A percentile compares a stretch with the other conserved stretches of the same genome.
Evolutionary conservation across 2,888 invertebrate species (phyloP).

Genomic region (Choristoneura rosaceana): DNA sequence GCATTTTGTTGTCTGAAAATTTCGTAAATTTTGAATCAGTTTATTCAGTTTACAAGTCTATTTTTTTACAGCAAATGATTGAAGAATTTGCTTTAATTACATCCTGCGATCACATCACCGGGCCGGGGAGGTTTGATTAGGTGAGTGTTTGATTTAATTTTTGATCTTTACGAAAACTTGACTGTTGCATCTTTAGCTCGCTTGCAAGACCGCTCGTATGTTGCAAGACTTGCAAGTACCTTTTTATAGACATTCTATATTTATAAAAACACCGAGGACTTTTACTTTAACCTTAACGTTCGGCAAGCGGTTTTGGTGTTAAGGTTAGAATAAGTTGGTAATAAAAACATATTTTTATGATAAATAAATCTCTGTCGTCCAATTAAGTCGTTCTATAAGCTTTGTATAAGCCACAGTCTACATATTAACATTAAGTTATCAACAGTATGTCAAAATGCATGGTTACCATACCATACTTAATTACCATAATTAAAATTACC

Average conservation of each 20-base stretch:
- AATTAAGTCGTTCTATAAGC: neutral
- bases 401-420: neutral
- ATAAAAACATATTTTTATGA: neutral
- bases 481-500: constrained; percentile 30
- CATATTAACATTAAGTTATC: neutral
- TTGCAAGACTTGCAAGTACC: constrained; percentile 10
- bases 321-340: neutral
- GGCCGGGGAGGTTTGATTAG: constrained; percentile 8
- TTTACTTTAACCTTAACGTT: neutral
- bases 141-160: constrained; percentile 35
- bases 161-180: constrained; percentile 6
- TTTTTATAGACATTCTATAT: constrained; percentile 28
- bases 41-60: neutral
- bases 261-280: neutral
- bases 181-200: constrained; percentile 9
- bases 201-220: constrained; percentile 10
- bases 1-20: constrained; percentile 23
- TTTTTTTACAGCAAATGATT: neutral
- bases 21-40: neutral
- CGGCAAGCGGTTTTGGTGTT: neutral
- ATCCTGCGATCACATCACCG: constrained; percentile 4
- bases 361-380: neutral
- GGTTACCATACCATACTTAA: constrained; percentile 9
- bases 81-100: constrained; percentile 9
- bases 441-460: neutral